A percentile compares a stretch with the other conserved stretches of the same genome.
These are phyloP conservation scores for Ochropleura plecta DNA, from an alignment of 2,888 invertebrate genomes.

Conservation along the genomic window DNA sequence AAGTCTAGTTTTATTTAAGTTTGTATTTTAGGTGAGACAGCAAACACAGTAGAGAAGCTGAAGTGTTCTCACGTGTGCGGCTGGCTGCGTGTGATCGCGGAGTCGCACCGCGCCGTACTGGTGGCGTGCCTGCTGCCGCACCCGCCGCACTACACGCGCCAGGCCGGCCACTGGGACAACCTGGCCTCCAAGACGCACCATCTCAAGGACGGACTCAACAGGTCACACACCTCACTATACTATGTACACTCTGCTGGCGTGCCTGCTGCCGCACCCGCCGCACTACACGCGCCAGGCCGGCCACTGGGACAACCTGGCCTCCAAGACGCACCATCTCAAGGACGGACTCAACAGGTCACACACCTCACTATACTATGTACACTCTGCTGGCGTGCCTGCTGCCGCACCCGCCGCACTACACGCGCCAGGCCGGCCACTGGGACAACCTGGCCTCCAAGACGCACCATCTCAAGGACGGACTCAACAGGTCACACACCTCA, in stretches of 20 bases:
- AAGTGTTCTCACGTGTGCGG: conserved; percentile 98
- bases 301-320: conserved; percentile 97
- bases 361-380: no score
- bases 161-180: conserved; percentile 99
- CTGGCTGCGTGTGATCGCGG: conserved; percentile 96
- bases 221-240: conserved; percentile 48
- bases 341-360: conserved; percentile 97
- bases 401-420: conserved; percentile 99
- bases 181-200: conserved; percentile 96
- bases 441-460: conserved; percentile 96
- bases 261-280: conserved; percentile 99
- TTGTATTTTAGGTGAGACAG: conserved; percentile 91
- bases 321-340: conserved; percentile 97
- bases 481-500: no score
- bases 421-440: conserved; percentile 99
- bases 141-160: conserved; percentile 98
- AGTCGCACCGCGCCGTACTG: conserved; percentile 96
- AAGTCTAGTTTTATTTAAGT: not conserved
- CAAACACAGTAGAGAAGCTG: conserved; percentile 96
- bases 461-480: conserved; percentile 98
- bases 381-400: no score
- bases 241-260: not conserved
- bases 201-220: conserved; percentile 98
- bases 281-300: no score
- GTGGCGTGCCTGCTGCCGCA: conserved; percentile 98